These are phyloP conservation scores for Spilosoma lubricipeda DNA, from an alignment of 2,888 invertebrate species.

Conservation along the genomic window DNA sequence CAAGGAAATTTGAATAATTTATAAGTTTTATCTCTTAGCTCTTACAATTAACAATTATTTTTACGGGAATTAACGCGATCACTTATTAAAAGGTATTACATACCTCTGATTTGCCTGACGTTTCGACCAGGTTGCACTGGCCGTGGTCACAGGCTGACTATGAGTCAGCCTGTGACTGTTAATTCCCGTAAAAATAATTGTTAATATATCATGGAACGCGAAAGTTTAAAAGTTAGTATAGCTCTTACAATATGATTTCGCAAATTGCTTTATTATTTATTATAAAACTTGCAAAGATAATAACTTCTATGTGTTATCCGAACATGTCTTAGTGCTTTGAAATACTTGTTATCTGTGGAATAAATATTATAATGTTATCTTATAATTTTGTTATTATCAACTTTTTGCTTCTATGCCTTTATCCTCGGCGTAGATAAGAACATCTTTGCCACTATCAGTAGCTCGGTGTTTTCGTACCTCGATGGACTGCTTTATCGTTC, in stretches of 20 bases:
- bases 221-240: no score
- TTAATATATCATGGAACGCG: no score
- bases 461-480: constrained; percentile 76
- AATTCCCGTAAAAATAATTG: no score
- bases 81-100: no score
- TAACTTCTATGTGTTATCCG: constrained; percentile 34
- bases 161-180: no score
- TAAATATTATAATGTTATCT: constrained; percentile 63
- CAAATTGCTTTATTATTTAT: neutral
- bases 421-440: constrained; percentile 74
- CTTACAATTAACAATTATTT: no score
- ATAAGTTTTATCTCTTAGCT: neutral
- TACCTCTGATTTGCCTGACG: no score
- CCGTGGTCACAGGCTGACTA: no score
- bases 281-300: constrained; percentile 30
- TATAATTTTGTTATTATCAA: constrained; percentile 73
- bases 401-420: constrained; percentile 78
- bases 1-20: neutral
- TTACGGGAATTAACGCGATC: no score
- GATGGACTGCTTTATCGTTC: constrained; percentile 75
- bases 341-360: constrained; percentile 41
- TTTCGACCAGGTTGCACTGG: no score
- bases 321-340: constrained; percentile 54
- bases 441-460: constrained; percentile 82
- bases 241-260: neutral